These are phyloP conservation scores for Phyllotreta striolata DNA, from an alignment of 2,888 invertebrate genomes.

Conservation along the genomic window DNA sequence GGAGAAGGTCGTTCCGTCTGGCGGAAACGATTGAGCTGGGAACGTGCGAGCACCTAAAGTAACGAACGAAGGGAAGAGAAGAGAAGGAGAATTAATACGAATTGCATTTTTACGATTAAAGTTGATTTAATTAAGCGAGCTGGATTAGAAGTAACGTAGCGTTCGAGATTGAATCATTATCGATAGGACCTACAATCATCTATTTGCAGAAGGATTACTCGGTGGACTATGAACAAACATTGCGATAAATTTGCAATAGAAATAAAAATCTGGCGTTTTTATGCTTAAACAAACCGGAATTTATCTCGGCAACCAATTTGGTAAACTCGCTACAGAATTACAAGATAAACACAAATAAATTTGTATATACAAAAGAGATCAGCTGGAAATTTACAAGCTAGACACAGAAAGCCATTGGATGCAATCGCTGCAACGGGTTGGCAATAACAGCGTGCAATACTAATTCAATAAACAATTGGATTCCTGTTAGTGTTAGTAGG, in stretches of 20 bases:
- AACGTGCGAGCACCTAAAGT: constrained; percentile 83
- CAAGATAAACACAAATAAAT: constrained; percentile 18
- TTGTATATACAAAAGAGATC: constrained; percentile 19
- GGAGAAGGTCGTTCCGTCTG: constrained; percentile 90
- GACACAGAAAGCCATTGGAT: not conserved
- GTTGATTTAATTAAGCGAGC: too few relatives aligned
- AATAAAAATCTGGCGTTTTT: not conserved
- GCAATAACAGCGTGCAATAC: constrained; percentile 1
- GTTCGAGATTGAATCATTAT: too few relatives aligned
- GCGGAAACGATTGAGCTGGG: constrained; percentile 90
- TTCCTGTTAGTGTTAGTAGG: constrained; percentile 4
- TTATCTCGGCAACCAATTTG: constrained; percentile 12
- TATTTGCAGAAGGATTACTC: too few relatives aligned
- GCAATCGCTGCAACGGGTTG: not conserved
- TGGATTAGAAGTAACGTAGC: too few relatives aligned
- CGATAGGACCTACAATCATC: too few relatives aligned
- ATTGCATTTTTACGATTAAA: too few relatives aligned
- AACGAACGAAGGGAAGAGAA: too few relatives aligned
- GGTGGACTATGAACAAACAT: too few relatives aligned
- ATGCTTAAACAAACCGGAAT: constrained; percentile 2
- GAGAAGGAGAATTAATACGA: constrained; percentile 1
- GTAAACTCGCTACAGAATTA: constrained; percentile 5
- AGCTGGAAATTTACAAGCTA: constrained; percentile 15
- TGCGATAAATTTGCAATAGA: too few relatives aligned
- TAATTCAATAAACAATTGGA: constrained; percentile 8